Conservation (phyloP, 2,113 vertebrate genomes). For the Myotis yumanensis region DNA sequence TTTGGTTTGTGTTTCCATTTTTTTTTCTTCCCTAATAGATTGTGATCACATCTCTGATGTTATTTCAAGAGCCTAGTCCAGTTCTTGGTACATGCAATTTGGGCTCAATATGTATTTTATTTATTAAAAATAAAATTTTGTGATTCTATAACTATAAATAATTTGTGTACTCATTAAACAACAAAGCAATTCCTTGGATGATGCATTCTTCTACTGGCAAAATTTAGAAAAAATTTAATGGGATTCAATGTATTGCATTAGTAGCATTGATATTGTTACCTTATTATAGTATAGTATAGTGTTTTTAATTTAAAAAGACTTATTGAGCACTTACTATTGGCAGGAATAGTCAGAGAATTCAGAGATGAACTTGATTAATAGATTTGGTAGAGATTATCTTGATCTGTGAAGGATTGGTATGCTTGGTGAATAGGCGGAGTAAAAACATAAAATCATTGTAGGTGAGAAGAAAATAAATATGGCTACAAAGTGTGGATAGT, state of each 20-base stretch:
- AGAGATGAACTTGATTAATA: neutral
- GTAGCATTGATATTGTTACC: neutral
- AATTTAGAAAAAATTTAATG: neutral
- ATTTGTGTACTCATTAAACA: neutral
- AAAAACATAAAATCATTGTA: neutral
- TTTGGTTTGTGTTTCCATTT: neutral
- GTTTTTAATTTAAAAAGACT: neutral
- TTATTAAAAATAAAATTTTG: conserved; percentile 39
- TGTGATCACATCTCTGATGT: neutral
- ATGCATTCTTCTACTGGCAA: neutral
- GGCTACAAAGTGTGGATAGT: neutral
- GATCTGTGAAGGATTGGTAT: neutral
- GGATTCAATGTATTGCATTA: neutral
- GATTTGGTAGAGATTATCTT: neutral
- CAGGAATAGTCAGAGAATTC: neutral
- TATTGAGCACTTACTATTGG: neutral
- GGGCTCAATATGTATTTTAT: neutral
- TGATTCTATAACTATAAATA: neutral
- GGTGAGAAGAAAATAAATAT: neutral
- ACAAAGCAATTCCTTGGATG: neutral
- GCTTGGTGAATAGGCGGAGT: neutral
- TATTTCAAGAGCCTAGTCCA: neutral
- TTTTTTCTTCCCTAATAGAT: neutral
- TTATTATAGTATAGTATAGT: neutral
- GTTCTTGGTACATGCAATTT: neutral